A percentile compares a stretch with the other conserved stretches of the same genome.
Evolutionary conservation across 1,140 invertebrate species (phyloP).

Genomic region (Bombyx mandarina): DNA sequence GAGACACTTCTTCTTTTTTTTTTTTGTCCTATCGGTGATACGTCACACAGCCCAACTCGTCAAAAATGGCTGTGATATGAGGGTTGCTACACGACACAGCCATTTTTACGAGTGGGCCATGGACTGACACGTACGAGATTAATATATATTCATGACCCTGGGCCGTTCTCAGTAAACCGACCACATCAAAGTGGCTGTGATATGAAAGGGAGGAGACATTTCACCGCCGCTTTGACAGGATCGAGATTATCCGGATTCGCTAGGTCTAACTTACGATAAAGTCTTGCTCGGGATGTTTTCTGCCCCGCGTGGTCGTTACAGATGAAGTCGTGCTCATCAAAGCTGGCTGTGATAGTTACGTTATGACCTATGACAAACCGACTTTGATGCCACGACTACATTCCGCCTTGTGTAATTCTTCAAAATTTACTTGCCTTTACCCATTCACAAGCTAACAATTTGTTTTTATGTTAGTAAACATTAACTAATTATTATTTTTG

Average conservation of each 20-base stretch:
- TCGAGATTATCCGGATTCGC: slow-evolving; percentile 43
- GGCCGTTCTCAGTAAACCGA: slow-evolving; percentile 53
- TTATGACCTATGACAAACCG: slow-evolving; percentile 63
- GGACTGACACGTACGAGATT: slow-evolving; percentile 14
- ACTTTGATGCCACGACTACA: slow-evolving; percentile 63
- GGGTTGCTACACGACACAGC: slow-evolving; percentile 42
- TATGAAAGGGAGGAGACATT: slow-evolving; percentile 56
- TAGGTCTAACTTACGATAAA: neutral
- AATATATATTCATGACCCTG: slow-evolving; percentile 1
- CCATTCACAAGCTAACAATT: too few species aligned
- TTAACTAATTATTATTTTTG: too few species aligned
- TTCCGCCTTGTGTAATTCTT: slow-evolving; percentile 10
- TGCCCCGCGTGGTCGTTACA: slow-evolving; percentile 10
- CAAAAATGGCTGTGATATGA: slow-evolving; percentile 70
- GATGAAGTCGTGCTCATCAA: slow-evolving; percentile 65
- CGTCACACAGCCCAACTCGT: slow-evolving; percentile 57
- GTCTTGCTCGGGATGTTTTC: slow-evolving; percentile 2
- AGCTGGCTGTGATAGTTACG: slow-evolving; percentile 69
- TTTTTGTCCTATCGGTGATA: slow-evolving; percentile 1
- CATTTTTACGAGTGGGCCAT: slow-evolving; percentile 63
- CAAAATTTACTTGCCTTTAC: too few species aligned
- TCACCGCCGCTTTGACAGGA: slow-evolving; percentile 66
- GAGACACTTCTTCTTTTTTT: neutral
- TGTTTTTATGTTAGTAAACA: too few species aligned
- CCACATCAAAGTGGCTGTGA: slow-evolving; percentile 71